phyloP scores from a whole-genome alignment of 2,113 vertebrate genomes.

The Donacobius atricapilla region DNA sequence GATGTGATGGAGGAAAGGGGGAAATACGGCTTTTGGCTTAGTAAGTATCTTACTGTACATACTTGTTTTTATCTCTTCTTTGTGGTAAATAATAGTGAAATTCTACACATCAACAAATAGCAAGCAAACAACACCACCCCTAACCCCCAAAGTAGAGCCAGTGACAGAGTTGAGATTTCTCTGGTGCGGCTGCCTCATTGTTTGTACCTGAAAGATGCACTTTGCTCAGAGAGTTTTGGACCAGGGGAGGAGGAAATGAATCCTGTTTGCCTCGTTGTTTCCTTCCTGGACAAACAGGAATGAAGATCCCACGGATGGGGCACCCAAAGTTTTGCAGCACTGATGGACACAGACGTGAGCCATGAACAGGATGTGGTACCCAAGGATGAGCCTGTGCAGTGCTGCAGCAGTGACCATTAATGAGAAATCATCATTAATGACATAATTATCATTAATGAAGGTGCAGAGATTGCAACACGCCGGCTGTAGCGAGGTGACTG shows the following conservation, averaged over 20 bases:
- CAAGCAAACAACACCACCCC: accelerated
- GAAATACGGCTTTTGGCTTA: background rate
- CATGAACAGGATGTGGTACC: background rate
- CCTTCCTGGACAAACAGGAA: background rate
- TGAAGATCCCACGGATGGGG: background rate
- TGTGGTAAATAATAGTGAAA: background rate
- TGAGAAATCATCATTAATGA: background rate
- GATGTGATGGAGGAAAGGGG: background rate
- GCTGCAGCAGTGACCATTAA: background rate
- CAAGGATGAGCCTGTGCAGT: background rate
- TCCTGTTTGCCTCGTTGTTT: accelerated
- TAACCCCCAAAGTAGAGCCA: background rate
- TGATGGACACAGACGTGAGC: accelerated
- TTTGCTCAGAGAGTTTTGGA: background rate
- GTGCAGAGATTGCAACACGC: background rate
- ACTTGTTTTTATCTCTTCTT: background rate
- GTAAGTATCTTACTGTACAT: background rate
- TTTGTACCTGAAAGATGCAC: background rate
- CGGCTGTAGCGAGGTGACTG: background rate
- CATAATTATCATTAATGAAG: background rate
- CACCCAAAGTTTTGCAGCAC: background rate
- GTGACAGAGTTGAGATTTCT: background rate
- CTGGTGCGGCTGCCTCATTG: background rate
- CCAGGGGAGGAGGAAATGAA: background rate
- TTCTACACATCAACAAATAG: background rate